Evolutionary conservation across 2,113 vertebrate genomes (phyloP), one percentile per base, ranked within the genome.

Genomic region (Colius striatus): DNA sequence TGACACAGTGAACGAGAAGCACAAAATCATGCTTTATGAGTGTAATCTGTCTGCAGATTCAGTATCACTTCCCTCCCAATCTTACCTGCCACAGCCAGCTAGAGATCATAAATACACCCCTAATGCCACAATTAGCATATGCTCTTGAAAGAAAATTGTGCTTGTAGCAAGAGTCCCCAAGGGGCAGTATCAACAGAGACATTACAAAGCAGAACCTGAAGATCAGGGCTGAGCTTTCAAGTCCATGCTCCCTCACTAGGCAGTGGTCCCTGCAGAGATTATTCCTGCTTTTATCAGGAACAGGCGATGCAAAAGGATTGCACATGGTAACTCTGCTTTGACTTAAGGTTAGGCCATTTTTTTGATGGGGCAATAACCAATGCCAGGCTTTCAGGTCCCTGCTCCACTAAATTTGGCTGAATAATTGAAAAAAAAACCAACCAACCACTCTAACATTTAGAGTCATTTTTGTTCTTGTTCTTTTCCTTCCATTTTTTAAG

Each of bases 71-170:
- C 70, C 83, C 68, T 93, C 66, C 89, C 92, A 90, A 81, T 94
- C 96, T 68, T 54, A 97, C 94, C 95, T 95, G 92, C 93, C 92
- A 82, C 75, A 90, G 79, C 13, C 90, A 89, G 92, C 68, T n/a
- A 78, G 88, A 61, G 90, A 93, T 77, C 95, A 92, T 96, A 96
- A 96, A 95, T 95, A 95, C 62, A 89, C 27, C 53, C 61, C 62
- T 96, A 96, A 93, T 94, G 90, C 90, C 92, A 92, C 83, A 74
- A 95, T 97, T 95, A 96, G 93, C 95, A 96, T 94, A 94, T 0
- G 9, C 93, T 95, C 93, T 92, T 93, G 88, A 90, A 95, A 93
- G 94, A 96, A 96, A 96, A 96, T 92, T 90, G 90, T 95, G 88
- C 93, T 90, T 95, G 92, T 92, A 87, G 88, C 73, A 79, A 93